Conservation (phyloP, 2,113 vertebrate genomes). For the Chloropsis cyanopogon region DNA sequence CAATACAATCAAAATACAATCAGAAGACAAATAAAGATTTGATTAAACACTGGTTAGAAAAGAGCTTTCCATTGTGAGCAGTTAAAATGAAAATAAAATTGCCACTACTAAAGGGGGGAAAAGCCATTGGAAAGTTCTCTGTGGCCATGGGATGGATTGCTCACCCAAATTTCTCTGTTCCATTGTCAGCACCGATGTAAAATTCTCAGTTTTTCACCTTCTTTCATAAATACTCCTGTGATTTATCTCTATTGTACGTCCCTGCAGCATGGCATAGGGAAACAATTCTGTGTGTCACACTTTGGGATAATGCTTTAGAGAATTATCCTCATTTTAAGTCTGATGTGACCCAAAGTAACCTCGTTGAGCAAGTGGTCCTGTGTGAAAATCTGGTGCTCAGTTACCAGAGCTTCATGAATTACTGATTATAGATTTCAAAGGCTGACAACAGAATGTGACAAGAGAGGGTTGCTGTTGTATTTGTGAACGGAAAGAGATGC, state of each 20-base stretch:
- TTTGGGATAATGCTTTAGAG: background rate
- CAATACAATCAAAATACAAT: background rate
- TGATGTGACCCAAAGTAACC: background rate
- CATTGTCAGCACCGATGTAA: accelerated
- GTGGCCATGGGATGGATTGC: accelerated
- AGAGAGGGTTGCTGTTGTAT: background rate
- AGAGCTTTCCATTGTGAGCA: background rate
- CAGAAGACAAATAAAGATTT: background rate
- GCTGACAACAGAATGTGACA: background rate
- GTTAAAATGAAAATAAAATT: background rate
- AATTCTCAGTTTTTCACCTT: background rate
- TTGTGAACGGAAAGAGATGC: background rate
- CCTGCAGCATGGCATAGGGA: background rate
- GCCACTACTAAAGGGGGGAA: accelerated
- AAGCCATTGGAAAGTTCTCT: background rate
- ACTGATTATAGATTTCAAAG: background rate
- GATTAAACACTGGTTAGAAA: background rate
- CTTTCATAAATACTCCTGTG: background rate
- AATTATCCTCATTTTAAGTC: background rate
- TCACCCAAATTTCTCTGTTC: background rate
- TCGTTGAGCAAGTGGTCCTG: background rate
- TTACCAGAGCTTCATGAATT: background rate
- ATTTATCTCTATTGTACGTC: background rate
- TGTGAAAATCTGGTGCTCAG: background rate
- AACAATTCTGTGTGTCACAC: background rate